Evolutionary conservation across 2,888 invertebrate genomes (phyloP), one percentile per base, ranked within the genome.

Genomic region (Tipula helvola): DNA sequence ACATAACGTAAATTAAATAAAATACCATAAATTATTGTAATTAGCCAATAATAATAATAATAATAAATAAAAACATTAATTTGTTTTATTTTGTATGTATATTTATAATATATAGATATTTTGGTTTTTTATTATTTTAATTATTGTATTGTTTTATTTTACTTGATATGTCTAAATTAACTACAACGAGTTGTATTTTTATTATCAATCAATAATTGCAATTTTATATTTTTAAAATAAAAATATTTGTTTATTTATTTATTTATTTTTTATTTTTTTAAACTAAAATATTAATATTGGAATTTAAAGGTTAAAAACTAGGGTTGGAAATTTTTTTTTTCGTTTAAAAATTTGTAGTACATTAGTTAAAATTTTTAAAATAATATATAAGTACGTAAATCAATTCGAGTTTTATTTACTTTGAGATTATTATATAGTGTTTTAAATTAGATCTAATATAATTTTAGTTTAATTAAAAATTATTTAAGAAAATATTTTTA

Each of bases 101-200:
- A 28, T 28, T 28, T 28, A 28, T 28, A 28, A 28, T 28, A 71
- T 84, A 84, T 84, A 39, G 36, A 36, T 83, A 84, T 84, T 84
- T 39, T 83, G 36, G 7, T 71, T 71, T 84, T 39, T 84, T 36
- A 41, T 84, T 39, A 84, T 39, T 84, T 84, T 39, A 84, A 84
- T 84, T 41, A 84, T 39, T 39, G 36, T 39, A 39, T 84, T 84
- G 36, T 39, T 85, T 85, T 42, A 42, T 28, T 42, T 85, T 28
- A 85, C 16, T 42, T 85, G 85, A 85, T 85, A 85, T 85, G 85
- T 85, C 85, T 85, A 85, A 85, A 85, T 84, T 85, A 44, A 44
- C 85, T 85, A 85, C 85, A 85, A 28, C 42, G 85, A 85, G 85
- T 85, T 85, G 39, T 85, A 42, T 85, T 85, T 84, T 85, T 85